Base-by-base conservation (phyloP, 2,797 vertebrate genomes). In the Australoheros facetus region DNA sequence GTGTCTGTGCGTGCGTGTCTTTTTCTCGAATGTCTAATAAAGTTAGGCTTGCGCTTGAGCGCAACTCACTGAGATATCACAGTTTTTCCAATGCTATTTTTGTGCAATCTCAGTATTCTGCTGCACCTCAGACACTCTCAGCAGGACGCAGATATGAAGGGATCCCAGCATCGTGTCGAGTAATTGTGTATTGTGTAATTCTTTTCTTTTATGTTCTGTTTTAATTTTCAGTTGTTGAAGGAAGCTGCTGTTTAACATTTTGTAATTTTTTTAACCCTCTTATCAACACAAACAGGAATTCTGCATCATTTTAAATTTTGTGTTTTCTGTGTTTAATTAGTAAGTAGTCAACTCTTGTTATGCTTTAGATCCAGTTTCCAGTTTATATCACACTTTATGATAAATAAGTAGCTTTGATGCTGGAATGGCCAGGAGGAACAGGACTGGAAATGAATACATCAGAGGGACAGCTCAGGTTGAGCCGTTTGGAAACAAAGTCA, bases 61-160 rank as follows among this genome's bases (percentile, higher is more conserved):
- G 77, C 75, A 51, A 34, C 42, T 51, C 42, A n/a, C 42, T 51
- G 64, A 69, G 42, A 69, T 69, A 13, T 28, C 10, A 0, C 19
- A 3, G 42, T 16, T 54, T 57, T 60, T 81, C 8, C 56, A 10
- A 21, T 53, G 75, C 56, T 71, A 72, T 69, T 69, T 69, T 23
- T 39, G 55, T 83, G 59, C 69, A 82, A 88, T 85, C 82, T 86
- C 73, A 83, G 72, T 74, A 37, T 79, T 71, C 21, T 77, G 73
- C 56, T 72, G 55, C 72, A 56, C 21, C 37, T 71, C 71, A 54
- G 59, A 75, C 11, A 23, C 17, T 39, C 56, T 60, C 51, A n/a
- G 16, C 57, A 78, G 34, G 28, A 83, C 53, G 55, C 39, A 30
- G 32, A 64, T 28, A 53, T 56, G 23, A 51, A 28, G 54, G 32